Evolutionary conservation across 2,888 invertebrate genomes (phyloP), one percentile per base, ranked within the genome.

Genomic region (Xylocampa areola): DNA sequence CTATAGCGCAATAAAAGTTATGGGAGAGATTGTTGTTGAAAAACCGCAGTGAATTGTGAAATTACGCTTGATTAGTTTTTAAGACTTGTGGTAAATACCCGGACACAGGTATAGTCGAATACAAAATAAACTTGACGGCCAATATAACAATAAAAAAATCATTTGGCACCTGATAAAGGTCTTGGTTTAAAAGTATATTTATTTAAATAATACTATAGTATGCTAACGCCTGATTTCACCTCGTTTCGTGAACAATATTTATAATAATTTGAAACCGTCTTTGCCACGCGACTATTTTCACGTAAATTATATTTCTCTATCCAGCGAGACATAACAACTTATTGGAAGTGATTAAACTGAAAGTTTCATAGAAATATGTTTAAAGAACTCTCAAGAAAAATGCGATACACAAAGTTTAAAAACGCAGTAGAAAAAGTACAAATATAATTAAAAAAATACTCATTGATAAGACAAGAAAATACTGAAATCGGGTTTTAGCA

Each of bases 201-300:
- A 40, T 32, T 49, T 45, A 57, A 61, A 57, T 68, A 72, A 72
- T 52, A 68, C 55, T 71, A 52, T 32, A 48, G 52, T 51, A 71
- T 47, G 52, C 54, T 55, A 67, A 60, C 54, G 36, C 61, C 68
- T 54, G 68, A 72, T 67, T 68, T 60, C 50, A 53, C 45, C 25
- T 27, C 7, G 16, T 13, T 39, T 11, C 32, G 25, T 47, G 17
- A 32, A 32, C 2, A 55, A 47, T 6, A 21, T 32, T 47, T 21
- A 21, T 58, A 35, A 25, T 23, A 16, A 33, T 11, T n/a, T 36
- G 19, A 27, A 37, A 27, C 16, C 14, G 21, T 14, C 7, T 7
- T n/a, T 32, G 16, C 2, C 7, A 6, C 6, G 7, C 53, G 6
- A 11, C 11, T 13, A 16, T 16, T 21, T 14, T 6, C n/a, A 4